Evolutionary conservation across 2,888 invertebrate genomes (phyloP), one percentile per base, ranked within the genome.

Genomic region (Drosophila acutilabella): DNA sequence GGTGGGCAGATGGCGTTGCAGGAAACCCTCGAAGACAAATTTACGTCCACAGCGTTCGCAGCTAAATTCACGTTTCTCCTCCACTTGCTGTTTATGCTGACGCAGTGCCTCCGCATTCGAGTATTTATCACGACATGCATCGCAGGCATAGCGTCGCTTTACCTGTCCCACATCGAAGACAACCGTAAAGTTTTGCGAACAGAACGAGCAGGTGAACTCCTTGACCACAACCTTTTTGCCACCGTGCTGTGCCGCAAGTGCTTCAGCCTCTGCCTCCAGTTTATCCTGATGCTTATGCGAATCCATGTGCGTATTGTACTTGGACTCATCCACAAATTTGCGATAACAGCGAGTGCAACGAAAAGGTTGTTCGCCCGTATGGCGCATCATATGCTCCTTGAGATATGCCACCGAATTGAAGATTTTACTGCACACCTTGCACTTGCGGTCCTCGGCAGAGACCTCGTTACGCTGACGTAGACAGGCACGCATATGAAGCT

Each of bases 351-450:
- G 91, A 0, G 90, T 79, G 54, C 92, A 92, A 14, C 92, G 91
- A n/a, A 77, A 89, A 0, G 92, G 92, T 14, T 91, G 91, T 11
- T 91, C 91, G 1, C 92, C 92, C 0, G 91, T 91, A 20, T 92
- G 92, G 0, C 92, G 91, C 67, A 92, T 76, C 88, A 92, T 91
- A 47, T 92, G 92, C 71, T 92, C 92, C 64, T 92, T 91, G 23
- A 92, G 81, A 58, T 92, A 92, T 8, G 90, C 90, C n/a, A 91
- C 91, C 36, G 92, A 92, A 50, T 92, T 92, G 76, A 92, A 92
- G 8, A 92, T 80, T 60, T 92, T 90, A 57, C 90, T 90, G 77
- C 92, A 92, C 1, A 92, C 89, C n/a, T 90, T 89, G 62, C 92
- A 92, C 59, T 92, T 91, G 33, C 92, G 88, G 36, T 92, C 91